phyloP scores from a whole-genome alignment of 1,140 invertebrate species.

The Lordiphosa mommai region DNA sequence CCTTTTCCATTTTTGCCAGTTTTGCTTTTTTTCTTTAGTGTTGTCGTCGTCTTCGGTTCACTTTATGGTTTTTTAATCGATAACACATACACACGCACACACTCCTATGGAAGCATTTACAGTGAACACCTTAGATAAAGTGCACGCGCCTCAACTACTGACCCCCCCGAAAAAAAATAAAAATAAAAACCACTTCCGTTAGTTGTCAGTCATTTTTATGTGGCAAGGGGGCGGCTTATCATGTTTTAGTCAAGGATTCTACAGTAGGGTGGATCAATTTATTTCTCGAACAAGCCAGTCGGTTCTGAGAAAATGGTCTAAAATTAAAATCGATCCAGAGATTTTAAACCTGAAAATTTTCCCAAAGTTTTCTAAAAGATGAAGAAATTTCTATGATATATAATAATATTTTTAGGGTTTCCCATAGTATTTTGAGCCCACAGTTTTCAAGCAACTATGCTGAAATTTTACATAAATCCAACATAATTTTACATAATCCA shows the following conservation, averaged over 20 bases:
- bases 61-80: slow-evolving; percentile 66
- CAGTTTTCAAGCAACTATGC: too few species aligned
- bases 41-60: slow-evolving; percentile 29
- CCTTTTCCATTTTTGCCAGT: slow-evolving; percentile 11
- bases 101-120: slow-evolving; percentile 20
- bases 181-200: slow-evolving; percentile 52
- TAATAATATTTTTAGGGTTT: too few species aligned
- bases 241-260: slow-evolving; percentile 22
- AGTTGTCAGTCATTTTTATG: slow-evolving; percentile 34
- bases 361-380: too few species aligned
- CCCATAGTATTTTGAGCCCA: too few species aligned
- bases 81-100: slow-evolving; percentile 50
- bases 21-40: slow-evolving; percentile 13
- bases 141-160: slow-evolving; percentile 20
- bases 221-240: slow-evolving; percentile 21
- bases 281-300: too few species aligned
- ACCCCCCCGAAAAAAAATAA: slow-evolving; percentile 1
- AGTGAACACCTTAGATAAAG: slow-evolving; percentile 47
- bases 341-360: too few species aligned
- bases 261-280: too few species aligned
- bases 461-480: too few species aligned
- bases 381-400: too few species aligned
- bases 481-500: too few species aligned
- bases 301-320: too few species aligned
- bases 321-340: too few species aligned